phyloP scores from a whole-genome alignment of 2,113 vertebrate genomes.

The Ictidomys tridecemlineatus region DNA sequence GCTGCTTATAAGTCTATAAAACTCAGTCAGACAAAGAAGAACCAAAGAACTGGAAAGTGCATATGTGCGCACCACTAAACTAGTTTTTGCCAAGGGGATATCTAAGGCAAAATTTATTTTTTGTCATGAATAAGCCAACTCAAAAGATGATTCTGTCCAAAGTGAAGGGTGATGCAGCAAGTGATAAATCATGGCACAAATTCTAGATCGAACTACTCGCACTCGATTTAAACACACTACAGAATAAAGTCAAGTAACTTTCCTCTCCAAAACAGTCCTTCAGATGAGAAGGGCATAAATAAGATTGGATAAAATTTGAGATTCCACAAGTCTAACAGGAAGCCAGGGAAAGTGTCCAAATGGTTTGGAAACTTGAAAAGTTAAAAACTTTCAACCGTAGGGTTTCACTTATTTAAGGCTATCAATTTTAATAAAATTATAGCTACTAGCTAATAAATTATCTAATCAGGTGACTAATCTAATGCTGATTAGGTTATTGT shows the following conservation, averaged over 20 bases:
- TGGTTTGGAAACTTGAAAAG: background rate
- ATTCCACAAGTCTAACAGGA: background rate
- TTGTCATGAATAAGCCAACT: background rate
- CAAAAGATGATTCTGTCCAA: background rate
- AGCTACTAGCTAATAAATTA: background rate
- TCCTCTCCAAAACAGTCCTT: background rate
- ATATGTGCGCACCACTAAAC: background rate
- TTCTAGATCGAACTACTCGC: background rate
- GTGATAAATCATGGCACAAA: background rate
- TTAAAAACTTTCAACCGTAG: background rate
- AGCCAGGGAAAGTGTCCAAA: background rate
- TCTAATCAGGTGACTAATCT: background rate
- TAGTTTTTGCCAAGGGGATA: background rate
- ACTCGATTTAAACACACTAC: background rate
- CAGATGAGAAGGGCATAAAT: background rate
- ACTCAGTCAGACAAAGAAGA: too few relatives aligned
- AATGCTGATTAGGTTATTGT: background rate
- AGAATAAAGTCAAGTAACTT: background rate
- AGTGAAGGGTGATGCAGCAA: background rate
- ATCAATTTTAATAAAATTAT: background rate
- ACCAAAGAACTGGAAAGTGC: background rate
- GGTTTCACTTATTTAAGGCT: background rate
- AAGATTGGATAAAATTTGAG: background rate
- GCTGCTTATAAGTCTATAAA: background rate
- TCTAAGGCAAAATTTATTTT: background rate